A percentile compares a stretch with the other conserved stretches of the same genome.
Conservation (phyloP, 2,888 invertebrate species). For the Fissipunctia ypsillon region DNA sequence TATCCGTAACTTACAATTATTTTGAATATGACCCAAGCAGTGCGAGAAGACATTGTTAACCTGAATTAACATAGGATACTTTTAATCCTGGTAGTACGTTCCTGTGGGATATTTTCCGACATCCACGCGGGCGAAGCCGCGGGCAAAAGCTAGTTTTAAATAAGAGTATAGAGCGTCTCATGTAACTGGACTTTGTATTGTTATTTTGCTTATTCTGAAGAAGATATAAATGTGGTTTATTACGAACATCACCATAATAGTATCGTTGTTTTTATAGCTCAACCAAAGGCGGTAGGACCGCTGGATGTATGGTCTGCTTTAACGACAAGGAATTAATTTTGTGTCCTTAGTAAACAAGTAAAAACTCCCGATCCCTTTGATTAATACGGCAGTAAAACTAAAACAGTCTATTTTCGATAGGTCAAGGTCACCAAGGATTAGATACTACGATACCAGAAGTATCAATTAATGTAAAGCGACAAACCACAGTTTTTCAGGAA, state of each 20-base stretch:
- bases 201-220: constrained; percentile 50
- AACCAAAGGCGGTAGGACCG: constrained; percentile 15
- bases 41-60: too few species aligned
- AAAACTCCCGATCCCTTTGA: neutral
- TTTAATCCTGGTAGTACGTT: too few species aligned
- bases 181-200: constrained; percentile 6
- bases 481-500: too few species aligned
- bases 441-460: too few species aligned
- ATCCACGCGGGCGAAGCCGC: too few species aligned
- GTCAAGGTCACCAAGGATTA: too few species aligned
- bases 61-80: too few species aligned
- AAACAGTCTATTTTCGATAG: neutral
- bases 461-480: too few species aligned
- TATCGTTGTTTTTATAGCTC: constrained; percentile 54
- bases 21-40: too few species aligned
- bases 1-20: too few species aligned
- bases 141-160: too few species aligned
- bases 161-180: neutral
- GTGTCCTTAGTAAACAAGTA: neutral
- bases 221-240: constrained; percentile 56
- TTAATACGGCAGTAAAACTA: neutral
- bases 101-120: too few species aligned
- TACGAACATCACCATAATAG: constrained; percentile 46
- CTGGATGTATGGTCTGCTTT: constrained; percentile 25
- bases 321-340: constrained; percentile 47